Evolutionary conservation across 2,888 invertebrate species (phyloP), one percentile per base, ranked within the genome.

Genomic region (Argyresthia goedartella): DNA sequence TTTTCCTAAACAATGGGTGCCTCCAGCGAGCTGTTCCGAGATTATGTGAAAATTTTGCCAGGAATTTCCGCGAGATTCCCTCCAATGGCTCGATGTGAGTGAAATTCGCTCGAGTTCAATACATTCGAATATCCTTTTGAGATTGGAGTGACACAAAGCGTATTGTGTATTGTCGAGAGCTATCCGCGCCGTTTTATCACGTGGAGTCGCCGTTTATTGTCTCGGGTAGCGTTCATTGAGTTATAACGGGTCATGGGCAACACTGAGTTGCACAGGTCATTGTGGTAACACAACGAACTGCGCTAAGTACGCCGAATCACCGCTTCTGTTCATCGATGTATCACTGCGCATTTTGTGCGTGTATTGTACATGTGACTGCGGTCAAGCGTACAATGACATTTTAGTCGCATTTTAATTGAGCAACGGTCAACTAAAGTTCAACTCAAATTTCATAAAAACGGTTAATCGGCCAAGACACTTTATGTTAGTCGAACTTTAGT

Each of bases 131-230:
- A 80, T 80, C 76, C 75, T 79, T 79, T 81, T 72, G 72, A 75
- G 75, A 78, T 77, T 78, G 76, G 69, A 77, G 76, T 73, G 79
- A 77, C 74, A 76, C 80, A 82, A 80, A 81, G 77, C 76, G 75
- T 75, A 79, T 76, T 77, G 80, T 79, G 75, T 75, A 79, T 76
- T 77, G 80, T 79, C 68, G 71, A 73, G 70, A 72, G 69, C 69
- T 69, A 71, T 71, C 70, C 61, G 65, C 65, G 63, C 65, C 71
- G 71, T 78, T 80, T 76, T 76, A 74, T 74, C 67, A 64, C 52
- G 35, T 42, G 65, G 58, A 66, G 67, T 67, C 63, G 60, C 60
- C 60, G 66, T 67, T 71, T 68, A 75, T 77, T 77, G 76, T 77
- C 73, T 74, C 64, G 64, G 62, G 55, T 55, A 52, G 57, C 51